Evolutionary conservation across 2,888 invertebrate species (phyloP).

Genomic region (Scrobipalpa costella): DNA sequence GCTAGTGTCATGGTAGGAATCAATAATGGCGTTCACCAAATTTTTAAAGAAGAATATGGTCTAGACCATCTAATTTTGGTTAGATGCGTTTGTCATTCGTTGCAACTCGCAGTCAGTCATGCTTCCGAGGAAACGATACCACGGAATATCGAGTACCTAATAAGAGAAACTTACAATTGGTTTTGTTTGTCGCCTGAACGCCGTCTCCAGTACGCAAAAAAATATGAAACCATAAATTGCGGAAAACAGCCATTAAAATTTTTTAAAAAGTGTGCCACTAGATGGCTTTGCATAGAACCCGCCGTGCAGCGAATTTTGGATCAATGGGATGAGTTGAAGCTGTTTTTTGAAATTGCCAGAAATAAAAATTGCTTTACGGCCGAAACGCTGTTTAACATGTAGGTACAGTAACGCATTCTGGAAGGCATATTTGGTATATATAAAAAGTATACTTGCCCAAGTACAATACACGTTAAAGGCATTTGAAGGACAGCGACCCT

Average conservation of each 20-base stretch:
- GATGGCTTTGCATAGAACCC: conserved; percentile 42
- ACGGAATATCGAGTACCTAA: conserved; percentile 38
- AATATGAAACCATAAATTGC: conserved; percentile 43
- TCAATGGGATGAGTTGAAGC: conserved; percentile 39
- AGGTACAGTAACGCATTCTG: conserved; percentile 32
- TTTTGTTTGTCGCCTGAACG: conserved; percentile 38
- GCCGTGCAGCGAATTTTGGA: conserved; percentile 39
- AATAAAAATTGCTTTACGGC: conserved; percentile 39
- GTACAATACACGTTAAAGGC: not conserved
- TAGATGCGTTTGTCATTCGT: conserved; percentile 34
- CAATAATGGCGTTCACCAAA: conserved; percentile 35
- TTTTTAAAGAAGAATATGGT: conserved; percentile 32
- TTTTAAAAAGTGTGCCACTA: conserved; percentile 37
- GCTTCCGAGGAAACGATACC: conserved; percentile 40
- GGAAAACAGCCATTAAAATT: conserved; percentile 43
- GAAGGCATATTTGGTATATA: conserved; percentile 32
- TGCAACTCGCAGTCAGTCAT: conserved; percentile 41
- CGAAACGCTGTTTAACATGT: conserved; percentile 36
- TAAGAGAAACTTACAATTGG: conserved; percentile 43
- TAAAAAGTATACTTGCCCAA: conserved; percentile 16
- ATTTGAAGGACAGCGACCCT: not conserved
- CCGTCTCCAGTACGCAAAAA: conserved; percentile 33
- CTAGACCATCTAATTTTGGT: conserved; percentile 26
- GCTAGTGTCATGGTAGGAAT: conserved; percentile 41
- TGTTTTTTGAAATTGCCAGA: conserved; percentile 32